phyloP scores from a whole-genome alignment of 2,113 vertebrate species.

The Forbesichthys agassizii region DNA sequence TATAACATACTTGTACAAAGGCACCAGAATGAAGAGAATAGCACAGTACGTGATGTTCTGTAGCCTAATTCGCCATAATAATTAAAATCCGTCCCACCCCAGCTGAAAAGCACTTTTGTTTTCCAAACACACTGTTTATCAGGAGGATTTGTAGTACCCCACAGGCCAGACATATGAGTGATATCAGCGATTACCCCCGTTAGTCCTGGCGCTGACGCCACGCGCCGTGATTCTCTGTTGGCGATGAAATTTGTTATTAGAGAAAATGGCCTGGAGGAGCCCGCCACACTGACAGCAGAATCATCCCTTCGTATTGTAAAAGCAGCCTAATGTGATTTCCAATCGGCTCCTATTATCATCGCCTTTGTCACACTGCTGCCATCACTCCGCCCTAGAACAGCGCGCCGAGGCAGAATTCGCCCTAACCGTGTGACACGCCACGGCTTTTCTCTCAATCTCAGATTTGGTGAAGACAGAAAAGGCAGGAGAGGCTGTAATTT shows the following conservation, averaged over 20 bases:
- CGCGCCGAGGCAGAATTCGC: not conserved
- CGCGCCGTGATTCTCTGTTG: slow-evolving; percentile 5
- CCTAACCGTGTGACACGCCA: not conserved
- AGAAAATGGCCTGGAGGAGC: slow-evolving; percentile 23
- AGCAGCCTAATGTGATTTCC: not conserved
- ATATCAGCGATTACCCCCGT: slow-evolving; percentile 18
- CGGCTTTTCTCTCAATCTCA: slow-evolving; percentile 6
- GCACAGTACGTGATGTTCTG: not conserved
- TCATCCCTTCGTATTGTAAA: slow-evolving; percentile 7
- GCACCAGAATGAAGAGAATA: no score
- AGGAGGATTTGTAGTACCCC: not conserved
- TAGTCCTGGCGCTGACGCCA: not conserved
- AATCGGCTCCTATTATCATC: slow-evolving; percentile 24
- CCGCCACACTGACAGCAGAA: not conserved
- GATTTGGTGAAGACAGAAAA: not conserved
- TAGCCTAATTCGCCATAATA: not conserved
- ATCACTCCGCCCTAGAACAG: not conserved
- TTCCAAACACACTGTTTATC: slow-evolving; percentile 5
- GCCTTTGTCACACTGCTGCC: slow-evolving; percentile 10
- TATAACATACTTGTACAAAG: no score
- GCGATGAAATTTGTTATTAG: slow-evolving; percentile 10
- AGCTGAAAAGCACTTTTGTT: not conserved
- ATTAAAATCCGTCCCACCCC: not conserved
- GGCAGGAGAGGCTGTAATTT: slow-evolving; percentile 11
- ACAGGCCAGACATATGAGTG: slow-evolving; percentile 5